Conservation (phyloP, 35 echinoderm and acorn worm genomes). For the Stichopus chloronotus region DNA sequence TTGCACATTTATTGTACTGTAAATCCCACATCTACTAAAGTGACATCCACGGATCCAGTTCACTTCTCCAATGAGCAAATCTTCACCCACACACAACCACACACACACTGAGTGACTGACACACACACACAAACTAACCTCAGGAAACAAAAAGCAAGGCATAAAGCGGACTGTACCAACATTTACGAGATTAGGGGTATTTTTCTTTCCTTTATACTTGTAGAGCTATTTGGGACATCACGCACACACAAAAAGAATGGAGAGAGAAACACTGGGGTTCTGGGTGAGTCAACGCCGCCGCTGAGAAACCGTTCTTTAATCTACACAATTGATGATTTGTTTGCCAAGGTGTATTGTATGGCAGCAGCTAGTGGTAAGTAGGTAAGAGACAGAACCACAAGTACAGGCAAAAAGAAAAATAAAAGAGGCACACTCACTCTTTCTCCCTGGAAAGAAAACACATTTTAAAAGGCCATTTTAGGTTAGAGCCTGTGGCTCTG, state of each 20-base stretch:
- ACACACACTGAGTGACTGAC: too few relatives aligned
- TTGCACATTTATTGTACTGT: too few relatives aligned
- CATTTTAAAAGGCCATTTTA: slow-evolving; percentile 27
- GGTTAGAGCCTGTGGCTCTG: slow-evolving; percentile 10
- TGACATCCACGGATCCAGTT: too few relatives aligned
- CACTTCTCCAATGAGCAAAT: too few relatives aligned
- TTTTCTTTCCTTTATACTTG: background rate
- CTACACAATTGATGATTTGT: slow-evolving; percentile 31
- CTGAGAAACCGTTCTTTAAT: background rate
- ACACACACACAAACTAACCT: too few relatives aligned
- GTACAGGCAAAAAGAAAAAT: background rate
- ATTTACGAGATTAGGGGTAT: slow-evolving; percentile 43
- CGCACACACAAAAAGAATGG: too few relatives aligned
- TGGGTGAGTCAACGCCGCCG: slow-evolving; percentile 35
- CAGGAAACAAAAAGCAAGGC: too few relatives aligned
- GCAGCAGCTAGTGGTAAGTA: background rate
- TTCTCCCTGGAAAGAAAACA: background rate
- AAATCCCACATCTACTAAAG: too few relatives aligned
- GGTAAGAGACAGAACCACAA: background rate
- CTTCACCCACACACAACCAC: too few relatives aligned
- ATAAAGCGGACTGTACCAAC: slow-evolving; percentile 23
- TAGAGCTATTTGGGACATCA: background rate
- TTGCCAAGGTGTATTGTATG: slow-evolving; percentile 12
- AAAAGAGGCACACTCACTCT: background rate
- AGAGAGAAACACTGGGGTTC: background rate